These are phyloP conservation scores for Monochamus saltuarius DNA, from an alignment of 1,140 invertebrate species.

Conservation along the genomic window DNA sequence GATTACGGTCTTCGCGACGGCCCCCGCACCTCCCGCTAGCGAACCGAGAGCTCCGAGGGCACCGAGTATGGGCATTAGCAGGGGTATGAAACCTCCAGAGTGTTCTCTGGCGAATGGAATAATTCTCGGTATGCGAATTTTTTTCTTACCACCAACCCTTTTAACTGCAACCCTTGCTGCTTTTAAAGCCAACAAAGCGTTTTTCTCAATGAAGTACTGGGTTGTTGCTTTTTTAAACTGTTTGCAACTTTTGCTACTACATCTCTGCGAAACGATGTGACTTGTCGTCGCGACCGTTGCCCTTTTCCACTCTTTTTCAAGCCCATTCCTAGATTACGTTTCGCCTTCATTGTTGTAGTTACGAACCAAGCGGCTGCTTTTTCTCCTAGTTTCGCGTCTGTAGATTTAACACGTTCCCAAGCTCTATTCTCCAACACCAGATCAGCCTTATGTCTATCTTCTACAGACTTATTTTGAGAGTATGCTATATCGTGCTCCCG, in stretches of 20 bases:
- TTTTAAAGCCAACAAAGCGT: background rate
- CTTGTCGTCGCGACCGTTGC: slow-evolving; percentile 17
- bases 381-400: slow-evolving; percentile 44
- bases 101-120: background rate
- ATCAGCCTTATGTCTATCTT: slow-evolving; percentile 48
- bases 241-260: background rate
- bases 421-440: slow-evolving; percentile 46
- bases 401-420: slow-evolving; percentile 46
- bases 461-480: too few species aligned
- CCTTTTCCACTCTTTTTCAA: slow-evolving; percentile 23
- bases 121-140: background rate
- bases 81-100: background rate
- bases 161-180: background rate
- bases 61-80: background rate
- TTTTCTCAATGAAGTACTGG: background rate
- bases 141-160: background rate
- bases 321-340: slow-evolving; percentile 43
- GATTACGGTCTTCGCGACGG: background rate
- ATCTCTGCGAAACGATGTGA: slow-evolving; percentile 12
- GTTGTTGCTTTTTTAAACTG: background rate
- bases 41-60: background rate
- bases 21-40: background rate
- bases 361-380: slow-evolving; percentile 40
- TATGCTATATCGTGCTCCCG: too few species aligned
- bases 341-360: slow-evolving; percentile 45